Evolutionary conservation across 2,888 invertebrate species (phyloP).

Genomic region (Chrysina gloriosa): DNA sequence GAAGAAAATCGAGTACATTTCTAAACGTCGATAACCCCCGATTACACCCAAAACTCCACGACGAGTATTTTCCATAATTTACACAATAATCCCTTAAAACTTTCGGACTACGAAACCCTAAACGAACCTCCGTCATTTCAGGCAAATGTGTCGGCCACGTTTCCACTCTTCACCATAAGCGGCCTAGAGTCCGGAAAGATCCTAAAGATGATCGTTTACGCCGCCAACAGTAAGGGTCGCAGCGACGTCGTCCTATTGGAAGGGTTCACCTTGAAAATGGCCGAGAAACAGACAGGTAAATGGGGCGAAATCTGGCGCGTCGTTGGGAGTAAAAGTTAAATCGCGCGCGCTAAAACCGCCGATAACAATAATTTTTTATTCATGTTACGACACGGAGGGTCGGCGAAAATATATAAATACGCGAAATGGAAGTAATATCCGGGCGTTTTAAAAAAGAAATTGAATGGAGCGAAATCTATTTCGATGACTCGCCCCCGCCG

Average conservation of each 20-base stretch:
- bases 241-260: conserved; percentile 79
- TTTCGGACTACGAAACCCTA: too few species aligned
- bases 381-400: not conserved
- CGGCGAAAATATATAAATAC: not conserved
- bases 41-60: not conserved
- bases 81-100: too few species aligned
- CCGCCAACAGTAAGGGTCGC: conserved; percentile 84
- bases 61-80: too few species aligned
- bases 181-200: conserved; percentile 83
- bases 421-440: conserved; percentile 3
- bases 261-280: conserved; percentile 79
- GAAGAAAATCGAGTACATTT: not conserved
- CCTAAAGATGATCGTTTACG: conserved; percentile 82
- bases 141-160: conserved; percentile 77
- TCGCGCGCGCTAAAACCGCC: too few species aligned
- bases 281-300: conserved; percentile 82
- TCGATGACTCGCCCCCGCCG: not conserved
- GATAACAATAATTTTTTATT: conserved; percentile 16
- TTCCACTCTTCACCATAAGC: conserved; percentile 80
- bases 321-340: too few species aligned
- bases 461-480: not conserved
- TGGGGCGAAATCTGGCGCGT: not conserved
- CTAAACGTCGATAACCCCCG: not conserved
- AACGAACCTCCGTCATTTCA: conserved; percentile 55
- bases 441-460: not conserved